Evolutionary conservation across 2,888 invertebrate genomes (phyloP), one percentile per base, ranked within the genome.

Genomic region (Plebejus anna): DNA sequence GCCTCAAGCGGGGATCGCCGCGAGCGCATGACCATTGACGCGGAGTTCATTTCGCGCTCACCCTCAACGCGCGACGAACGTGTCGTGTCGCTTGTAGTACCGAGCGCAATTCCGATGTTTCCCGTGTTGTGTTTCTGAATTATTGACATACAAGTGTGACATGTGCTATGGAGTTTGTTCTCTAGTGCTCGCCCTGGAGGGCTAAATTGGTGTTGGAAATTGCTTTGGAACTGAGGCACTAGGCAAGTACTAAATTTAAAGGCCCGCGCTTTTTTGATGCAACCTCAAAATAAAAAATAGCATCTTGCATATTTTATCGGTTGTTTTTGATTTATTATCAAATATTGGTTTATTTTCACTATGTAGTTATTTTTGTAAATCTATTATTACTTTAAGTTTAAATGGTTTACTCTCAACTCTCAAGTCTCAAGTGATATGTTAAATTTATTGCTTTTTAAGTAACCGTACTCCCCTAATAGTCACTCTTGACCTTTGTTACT

Each of bases 1-100:
- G 81, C 79, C 78, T 80, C 78, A 77, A 73, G 77, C 77, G 70
- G 79, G 78, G 79, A 75, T 77, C 78, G 78, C 70, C 75, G 75
- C 11, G 51, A 32, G 51, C 51, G 51, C 47, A 28, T 38, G 36
- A 38, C 16, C n/a, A 75, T 78, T 73, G 75, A n/a, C 75, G 38
- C 73, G 38, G 42, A 78, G 75, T 80, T 81, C 89, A 92, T 86
- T 92, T 87, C 90, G 93, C 91, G 93, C 87, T 85, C 84, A 90
- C 86, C 86, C 92, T 91, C 92, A 85, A 88, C 89, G 88, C 90
- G 91, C 90, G 92, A 91, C 90, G 83, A 77, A 73, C 80, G 90
- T 88, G 91, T 91, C 91, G 92, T 89, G 91, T 79, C 89, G 90
- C 85, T 86, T 82, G 90, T 82, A 87, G 89, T 85, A 85, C 82